Evolutionary conservation across 53 echinoderm and acorn worm species (phyloP), one percentile per base, ranked within the genome.

Genomic region (Mesocentrotus franciscanus): DNA sequence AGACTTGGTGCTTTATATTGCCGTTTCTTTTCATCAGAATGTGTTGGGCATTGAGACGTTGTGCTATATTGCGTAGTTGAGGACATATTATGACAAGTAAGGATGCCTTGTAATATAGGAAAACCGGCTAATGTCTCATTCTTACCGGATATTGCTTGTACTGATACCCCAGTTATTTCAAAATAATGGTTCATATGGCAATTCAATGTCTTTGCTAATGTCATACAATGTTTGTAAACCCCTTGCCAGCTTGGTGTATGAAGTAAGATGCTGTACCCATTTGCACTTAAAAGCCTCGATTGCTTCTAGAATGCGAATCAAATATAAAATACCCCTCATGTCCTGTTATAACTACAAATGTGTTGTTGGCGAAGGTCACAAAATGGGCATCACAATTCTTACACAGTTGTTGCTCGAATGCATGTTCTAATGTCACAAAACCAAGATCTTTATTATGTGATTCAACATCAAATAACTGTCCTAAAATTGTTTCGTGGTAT

Each of bases 161-260:
- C 85, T 49, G 20, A 85, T 8, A 85, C 15, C 1, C 49, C 20
- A 20, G 85, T 85, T 18, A 85, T 24, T 55, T 85, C 85, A 85
- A 49, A 85, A 5, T 55, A 10, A 49, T 55, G 49, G 24, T 85
- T 0, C 15, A 9, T 18, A 2, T 55, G 18, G 8, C 85, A 85
- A 15, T 9, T 22, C 8, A 55, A 9, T 55, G 85, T 85, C 42
- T 55, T 85, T 85, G 85, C 85, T 55, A 85, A 24, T 24, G 16
- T 85, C 85, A 85, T 85, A 24, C 85, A 85, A 24, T 85, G 85
- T 85, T 85, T 24, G 56, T 85, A 56, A 3, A 85, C 85, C 49
- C 85, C 85, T 85, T 85, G 85, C 85, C 85, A 85, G 42, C 49
- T 85, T 85, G 24, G 55, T 20, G 85, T 55, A 0, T 24, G 0